Percentiles rank a stretch among this genome's conserved stretches.
Conservation (phyloP, 2,113 vertebrate species). For the Otocyon megalotis region DNA sequence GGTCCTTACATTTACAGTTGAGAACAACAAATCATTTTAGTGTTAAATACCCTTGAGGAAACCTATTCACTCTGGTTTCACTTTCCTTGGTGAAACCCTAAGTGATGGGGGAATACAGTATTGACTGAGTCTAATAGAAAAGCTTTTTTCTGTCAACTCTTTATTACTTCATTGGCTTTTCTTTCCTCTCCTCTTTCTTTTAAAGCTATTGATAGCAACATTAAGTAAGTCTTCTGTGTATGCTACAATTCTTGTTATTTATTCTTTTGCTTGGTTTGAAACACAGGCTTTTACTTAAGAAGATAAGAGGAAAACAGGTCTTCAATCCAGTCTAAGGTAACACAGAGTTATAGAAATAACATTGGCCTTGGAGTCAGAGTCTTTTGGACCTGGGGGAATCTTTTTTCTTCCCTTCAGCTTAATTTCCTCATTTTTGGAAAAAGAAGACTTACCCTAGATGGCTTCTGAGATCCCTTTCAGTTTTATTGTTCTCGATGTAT, state of each 20-base stretch:
- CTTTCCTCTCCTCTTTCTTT: slow-evolving; percentile 28
- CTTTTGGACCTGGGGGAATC: neutral
- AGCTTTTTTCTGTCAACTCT: slow-evolving; percentile 63
- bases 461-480: slow-evolving; percentile 30
- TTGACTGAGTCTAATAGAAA: slow-evolving; percentile 73
- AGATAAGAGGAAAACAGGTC: neutral
- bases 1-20: slow-evolving; percentile 63
- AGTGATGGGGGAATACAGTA: slow-evolving; percentile 65
- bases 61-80: slow-evolving; percentile 26
- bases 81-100: slow-evolving; percentile 41
- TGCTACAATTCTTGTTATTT: slow-evolving; percentile 5
- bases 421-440: slow-evolving; percentile 30
- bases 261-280: slow-evolving; percentile 36
- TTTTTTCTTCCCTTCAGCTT: neutral
- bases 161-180: slow-evolving; percentile 54
- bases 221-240: slow-evolving; percentile 57
- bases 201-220: slow-evolving; percentile 36
- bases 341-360: neutral
- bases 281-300: neutral
- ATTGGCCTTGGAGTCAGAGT: neutral
- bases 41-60: slow-evolving; percentile 62
- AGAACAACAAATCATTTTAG: slow-evolving; percentile 60
- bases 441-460: neutral
- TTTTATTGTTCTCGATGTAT: slow-evolving; percentile 8
- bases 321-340: slow-evolving; percentile 25